These are phyloP conservation scores for Pristionchus arcanus DNA, from an alignment of 2,888 invertebrate species.

Conservation along the genomic window DNA sequence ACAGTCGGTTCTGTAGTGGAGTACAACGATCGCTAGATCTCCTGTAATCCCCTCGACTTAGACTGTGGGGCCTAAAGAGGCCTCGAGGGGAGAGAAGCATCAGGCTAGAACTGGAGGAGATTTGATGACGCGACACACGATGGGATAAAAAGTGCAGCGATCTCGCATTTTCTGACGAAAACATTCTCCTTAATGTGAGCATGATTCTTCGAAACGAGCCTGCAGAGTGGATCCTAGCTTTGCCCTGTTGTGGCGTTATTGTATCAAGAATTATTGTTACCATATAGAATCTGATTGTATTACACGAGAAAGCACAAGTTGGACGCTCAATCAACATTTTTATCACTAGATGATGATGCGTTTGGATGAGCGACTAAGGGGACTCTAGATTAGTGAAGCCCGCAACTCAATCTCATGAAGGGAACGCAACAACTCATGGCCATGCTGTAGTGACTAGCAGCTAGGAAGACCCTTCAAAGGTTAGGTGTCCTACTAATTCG, in stretches of 20 bases:
- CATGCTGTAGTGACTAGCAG: background rate
- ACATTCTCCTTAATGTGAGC: background rate
- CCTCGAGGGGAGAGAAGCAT: background rate
- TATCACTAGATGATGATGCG: too few species aligned
- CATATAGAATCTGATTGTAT: too few species aligned
- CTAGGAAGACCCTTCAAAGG: constrained; percentile 8
- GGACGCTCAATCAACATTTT: too few species aligned
- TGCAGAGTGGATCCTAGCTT: too few species aligned
- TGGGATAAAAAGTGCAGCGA: background rate
- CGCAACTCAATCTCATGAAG: background rate
- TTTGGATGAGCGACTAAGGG: too few species aligned
- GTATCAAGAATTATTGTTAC: too few species aligned
- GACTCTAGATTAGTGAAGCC: background rate
- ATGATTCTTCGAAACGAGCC: too few species aligned
- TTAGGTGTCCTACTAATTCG: background rate
- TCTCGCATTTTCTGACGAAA: background rate
- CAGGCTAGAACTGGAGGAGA: background rate
- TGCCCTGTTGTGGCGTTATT: too few species aligned
- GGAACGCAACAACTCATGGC: background rate
- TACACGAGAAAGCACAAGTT: too few species aligned
- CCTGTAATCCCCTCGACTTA: background rate
- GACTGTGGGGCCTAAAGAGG: background rate
- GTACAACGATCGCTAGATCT: background rate
- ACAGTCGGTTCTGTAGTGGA: background rate
- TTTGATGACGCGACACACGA: background rate